phyloP scores from a whole-genome alignment of 2,888 invertebrate species.

The Sipunculus nudus region DNA sequence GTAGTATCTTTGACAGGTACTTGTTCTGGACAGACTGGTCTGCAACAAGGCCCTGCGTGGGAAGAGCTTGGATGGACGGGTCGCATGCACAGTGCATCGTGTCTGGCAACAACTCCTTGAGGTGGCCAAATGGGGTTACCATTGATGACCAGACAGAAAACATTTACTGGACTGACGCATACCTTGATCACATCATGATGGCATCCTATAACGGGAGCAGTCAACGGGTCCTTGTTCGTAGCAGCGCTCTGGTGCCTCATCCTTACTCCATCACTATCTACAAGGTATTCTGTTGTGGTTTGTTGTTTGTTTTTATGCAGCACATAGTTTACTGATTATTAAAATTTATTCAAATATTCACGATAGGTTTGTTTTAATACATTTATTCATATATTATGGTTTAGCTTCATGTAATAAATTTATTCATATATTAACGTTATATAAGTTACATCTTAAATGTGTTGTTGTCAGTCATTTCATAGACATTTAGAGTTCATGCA shows the following conservation, averaged over 20 bases:
- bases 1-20: conserved; percentile 66
- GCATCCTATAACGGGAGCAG: conserved; percentile 77
- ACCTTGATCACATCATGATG: conserved; percentile 82
- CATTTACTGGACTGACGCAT: conserved; percentile 89
- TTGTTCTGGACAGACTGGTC: conserved; percentile 93
- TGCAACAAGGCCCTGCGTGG: conserved; percentile 78
- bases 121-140: conserved; percentile 88
- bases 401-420: too few species aligned
- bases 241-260: conserved; percentile 70
- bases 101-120: conserved; percentile 71
- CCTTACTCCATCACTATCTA: conserved; percentile 87
- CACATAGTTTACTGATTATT: too few species aligned
- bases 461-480: too few species aligned
- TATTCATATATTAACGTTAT: too few species aligned
- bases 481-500: too few species aligned
- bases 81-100: conserved; percentile 69
- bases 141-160: conserved; percentile 83
- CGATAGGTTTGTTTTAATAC: too few species aligned
- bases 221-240: conserved; percentile 67
- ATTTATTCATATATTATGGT: too few species aligned
- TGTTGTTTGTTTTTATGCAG: not conserved
- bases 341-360: too few species aligned
- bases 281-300: conserved; percentile 73
- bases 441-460: too few species aligned
- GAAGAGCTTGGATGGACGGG: conserved; percentile 83